Base-by-base conservation (phyloP, 2,113 vertebrate species). In the Tringa solitaria region DNA sequence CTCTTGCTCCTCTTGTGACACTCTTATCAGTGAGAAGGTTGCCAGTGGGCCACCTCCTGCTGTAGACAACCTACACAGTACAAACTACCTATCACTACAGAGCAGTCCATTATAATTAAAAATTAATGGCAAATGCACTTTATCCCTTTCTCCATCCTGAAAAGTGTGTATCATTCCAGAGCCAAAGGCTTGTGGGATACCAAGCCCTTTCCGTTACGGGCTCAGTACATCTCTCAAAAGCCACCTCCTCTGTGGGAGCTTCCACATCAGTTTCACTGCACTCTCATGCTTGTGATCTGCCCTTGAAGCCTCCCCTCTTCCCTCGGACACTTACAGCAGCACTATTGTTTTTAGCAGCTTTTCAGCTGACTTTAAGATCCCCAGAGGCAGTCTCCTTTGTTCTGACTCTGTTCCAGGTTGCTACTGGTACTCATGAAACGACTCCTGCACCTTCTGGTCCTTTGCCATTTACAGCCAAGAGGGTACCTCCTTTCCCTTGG, bases 401-500 rank as follows among this genome's bases (percentile, higher is more conserved):
- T 82, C 77, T 68, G 70, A 54, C 54, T 50, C 27, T 11, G 43
- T 75, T 83, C 84, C 87, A 83, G 43, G 51, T 63, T 78, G 79
- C 63, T 69, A 57, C 43, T 12, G 4, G 56, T 30, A 65, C 84
- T 84, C 54, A 2, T 7, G 35, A 87, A 96, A 93, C 1, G 2
- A 70, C 61, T 94, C 57, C 69, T 6, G 19, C 50, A 37, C 79
- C 30, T 64, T 87, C 92, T 63, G 54, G 87, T 82, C 84, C 69
- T 45, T 63, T 76, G 85, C 93, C 93, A 94, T 73, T 75, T 65
- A 14, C 35, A 94, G 67, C 86, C 83, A 73, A 57, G 85, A 64
- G 80, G 85, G 89, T 61, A 91, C 65, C 89, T 93, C 95, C 90
- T 96, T 96, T 96, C 78, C 84, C 69, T 80, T 77, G 91, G 94